Evolutionary conservation across 1,140 invertebrate genomes (phyloP).

Genomic region (Acromyrmex echinatior): DNA sequence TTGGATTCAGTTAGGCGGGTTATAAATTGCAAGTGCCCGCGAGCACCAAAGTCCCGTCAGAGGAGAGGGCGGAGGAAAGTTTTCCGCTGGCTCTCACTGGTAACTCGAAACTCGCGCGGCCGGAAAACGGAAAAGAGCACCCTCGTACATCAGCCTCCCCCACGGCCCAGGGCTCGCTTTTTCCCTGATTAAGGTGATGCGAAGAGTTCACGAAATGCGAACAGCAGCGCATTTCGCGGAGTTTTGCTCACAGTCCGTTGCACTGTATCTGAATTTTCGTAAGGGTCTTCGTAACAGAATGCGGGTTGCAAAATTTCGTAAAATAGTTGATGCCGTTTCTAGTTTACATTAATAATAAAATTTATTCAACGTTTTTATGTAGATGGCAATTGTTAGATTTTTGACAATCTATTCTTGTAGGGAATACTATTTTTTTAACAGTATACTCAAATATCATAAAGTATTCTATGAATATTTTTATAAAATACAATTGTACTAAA

Average conservation of each 20-base stretch:
- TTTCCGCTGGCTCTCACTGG: conserved; percentile 81
- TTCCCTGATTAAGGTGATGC: conserved; percentile 81
- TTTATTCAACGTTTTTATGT: neutral
- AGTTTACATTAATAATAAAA: neutral
- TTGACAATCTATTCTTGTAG: neutral
- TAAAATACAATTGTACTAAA: too few species aligned
- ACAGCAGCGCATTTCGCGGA: conserved; percentile 44
- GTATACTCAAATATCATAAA: neutral
- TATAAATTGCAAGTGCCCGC: conserved; percentile 83
- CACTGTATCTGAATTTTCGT: conserved; percentile 48
- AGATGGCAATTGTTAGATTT: neutral
- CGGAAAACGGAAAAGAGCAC: conserved; percentile 83
- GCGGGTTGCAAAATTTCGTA: neutral
- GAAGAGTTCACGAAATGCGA: conserved; percentile 68
- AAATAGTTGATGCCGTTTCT: conserved; percentile 15
- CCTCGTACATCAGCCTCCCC: conserved; percentile 81
- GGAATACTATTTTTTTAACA: neutral
- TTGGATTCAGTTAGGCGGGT: conserved; percentile 84
- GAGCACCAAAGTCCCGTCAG: conserved; percentile 79
- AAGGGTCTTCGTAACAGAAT: conserved; percentile 14
- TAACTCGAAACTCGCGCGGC: conserved; percentile 84
- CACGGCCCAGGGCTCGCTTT: conserved; percentile 69
- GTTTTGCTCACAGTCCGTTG: conserved; percentile 49
- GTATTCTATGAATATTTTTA: too few species aligned
- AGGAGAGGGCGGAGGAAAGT: conserved; percentile 79